These are phyloP conservation scores for Thalassophryne amazonica DNA, from an alignment of 2,797 vertebrate species.

Conservation along the genomic window DNA sequence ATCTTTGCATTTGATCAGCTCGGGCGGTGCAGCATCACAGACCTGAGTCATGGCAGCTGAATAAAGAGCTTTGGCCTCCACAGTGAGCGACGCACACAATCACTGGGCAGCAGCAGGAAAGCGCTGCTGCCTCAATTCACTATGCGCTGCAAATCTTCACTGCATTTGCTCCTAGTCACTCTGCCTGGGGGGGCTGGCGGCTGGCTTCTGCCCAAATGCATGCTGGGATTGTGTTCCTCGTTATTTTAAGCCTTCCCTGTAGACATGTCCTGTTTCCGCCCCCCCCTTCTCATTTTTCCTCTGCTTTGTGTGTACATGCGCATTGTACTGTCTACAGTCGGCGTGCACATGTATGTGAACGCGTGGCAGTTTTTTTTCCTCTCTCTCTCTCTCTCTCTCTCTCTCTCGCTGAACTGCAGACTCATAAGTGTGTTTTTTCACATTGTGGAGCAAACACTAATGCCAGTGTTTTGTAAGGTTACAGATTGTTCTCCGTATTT, in stretches of 20 bases:
- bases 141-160: conserved; percentile 61
- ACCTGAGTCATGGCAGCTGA: conserved; percentile 59
- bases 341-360: conserved; percentile 18
- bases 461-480: conserved; percentile 11
- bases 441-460: conserved; percentile 2
- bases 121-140: conserved; percentile 39
- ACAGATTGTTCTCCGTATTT: neutral
- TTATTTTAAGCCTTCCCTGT: conserved; percentile 86
- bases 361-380: conserved; percentile 34
- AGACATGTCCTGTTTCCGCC: conserved; percentile 82
- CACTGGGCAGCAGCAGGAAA: conserved; percentile 46
- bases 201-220: conserved; percentile 75
- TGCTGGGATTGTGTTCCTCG: conserved; percentile 81
- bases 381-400: no score
- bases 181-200: conserved; percentile 42
- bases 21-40: conserved; percentile 40
- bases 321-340: conserved; percentile 45
- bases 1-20: conserved; percentile 47
- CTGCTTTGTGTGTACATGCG: conserved; percentile 43
- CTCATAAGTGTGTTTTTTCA: conserved; percentile 25
- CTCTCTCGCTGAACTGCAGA: conserved; percentile 17
- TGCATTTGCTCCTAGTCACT: conserved; percentile 62
- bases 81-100: conserved; percentile 45
- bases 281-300: conserved; percentile 37
- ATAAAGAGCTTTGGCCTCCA: conserved; percentile 41